A percentile compares a stretch with the other conserved stretches of the same genome.
Evolutionary conservation across 2,888 invertebrate species (phyloP).

Genomic region (Dione vanillae): DNA sequence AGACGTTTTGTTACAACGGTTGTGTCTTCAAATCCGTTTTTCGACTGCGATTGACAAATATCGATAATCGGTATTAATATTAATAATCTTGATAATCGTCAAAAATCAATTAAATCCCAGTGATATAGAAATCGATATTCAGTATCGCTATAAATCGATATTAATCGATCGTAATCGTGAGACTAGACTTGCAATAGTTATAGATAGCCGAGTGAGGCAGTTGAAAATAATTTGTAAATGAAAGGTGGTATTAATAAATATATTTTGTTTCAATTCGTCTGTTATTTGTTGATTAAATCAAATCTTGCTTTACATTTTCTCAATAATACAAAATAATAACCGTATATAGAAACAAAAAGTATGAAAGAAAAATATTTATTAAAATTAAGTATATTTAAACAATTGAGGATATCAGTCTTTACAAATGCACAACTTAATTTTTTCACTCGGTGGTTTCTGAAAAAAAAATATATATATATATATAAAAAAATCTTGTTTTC

Average conservation of each 20-base stretch:
- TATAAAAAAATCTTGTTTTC: not conserved
- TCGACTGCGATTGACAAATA: slow-evolving; percentile 19
- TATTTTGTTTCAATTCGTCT: slow-evolving; percentile 74
- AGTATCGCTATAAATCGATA: slow-evolving; percentile 8
- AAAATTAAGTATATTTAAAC: slow-evolving; percentile 3
- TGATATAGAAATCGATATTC: slow-evolving; percentile 16
- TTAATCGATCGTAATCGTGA: slow-evolving; percentile 44
- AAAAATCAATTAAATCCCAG: slow-evolving; percentile 17
- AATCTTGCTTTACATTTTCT: not conserved
- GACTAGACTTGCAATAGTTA: slow-evolving; percentile 65
- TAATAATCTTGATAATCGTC: too few species aligned
- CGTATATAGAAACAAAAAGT: not conserved
- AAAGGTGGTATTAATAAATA: slow-evolving; percentile 80
- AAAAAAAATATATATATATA: not conserved
- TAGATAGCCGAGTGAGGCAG: slow-evolving; percentile 64
- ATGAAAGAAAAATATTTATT: not conserved
- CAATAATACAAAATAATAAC: too few species aligned
- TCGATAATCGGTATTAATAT: not conserved
- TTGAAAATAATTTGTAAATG: slow-evolving; percentile 68
- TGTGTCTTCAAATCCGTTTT: slow-evolving; percentile 59
- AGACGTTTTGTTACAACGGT: slow-evolving; percentile 70
- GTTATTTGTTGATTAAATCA: slow-evolving; percentile 47
- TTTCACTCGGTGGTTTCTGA: slow-evolving; percentile 27
- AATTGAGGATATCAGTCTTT: slow-evolving; percentile 14
- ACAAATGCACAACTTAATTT: slow-evolving; percentile 34